These are phyloP conservation scores for Epinephelus awoara DNA, from an alignment of 2,797 vertebrate species.

Conservation along the genomic window DNA sequence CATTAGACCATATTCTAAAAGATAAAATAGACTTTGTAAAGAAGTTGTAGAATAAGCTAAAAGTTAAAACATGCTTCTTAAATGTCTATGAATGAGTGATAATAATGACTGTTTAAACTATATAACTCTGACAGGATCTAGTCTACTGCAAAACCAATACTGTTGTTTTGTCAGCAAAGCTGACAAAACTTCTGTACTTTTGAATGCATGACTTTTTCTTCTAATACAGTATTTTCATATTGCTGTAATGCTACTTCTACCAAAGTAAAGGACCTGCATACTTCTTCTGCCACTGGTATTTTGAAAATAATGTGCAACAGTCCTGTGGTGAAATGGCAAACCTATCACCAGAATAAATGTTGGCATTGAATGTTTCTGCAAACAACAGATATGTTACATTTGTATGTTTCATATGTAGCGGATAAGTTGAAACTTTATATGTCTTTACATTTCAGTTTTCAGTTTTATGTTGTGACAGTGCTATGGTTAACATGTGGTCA, in stretches of 20 bases:
- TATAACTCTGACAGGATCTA: background rate
- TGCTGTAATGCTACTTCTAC: background rate
- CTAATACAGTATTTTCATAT: background rate
- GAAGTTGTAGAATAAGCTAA: background rate
- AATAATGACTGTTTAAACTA: background rate
- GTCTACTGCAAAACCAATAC: background rate
- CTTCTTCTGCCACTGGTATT: constrained; percentile 18
- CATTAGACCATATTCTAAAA: background rate
- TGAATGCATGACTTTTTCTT: background rate
- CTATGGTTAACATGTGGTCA: no score
- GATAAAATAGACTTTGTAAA: background rate
- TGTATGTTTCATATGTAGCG: no score
- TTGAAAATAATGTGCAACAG: constrained; percentile 12
- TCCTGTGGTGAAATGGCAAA: no score
- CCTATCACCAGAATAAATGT: no score
- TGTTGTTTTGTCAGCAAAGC: background rate
- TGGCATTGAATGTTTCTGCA: no score
- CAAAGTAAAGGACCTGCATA: background rate
- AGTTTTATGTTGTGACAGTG: no score
- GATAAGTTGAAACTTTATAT: no score
- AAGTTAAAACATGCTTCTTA: background rate
- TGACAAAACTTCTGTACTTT: background rate
- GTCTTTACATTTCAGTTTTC: no score
- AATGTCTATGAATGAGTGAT: background rate
- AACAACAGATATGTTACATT: no score